Conservation (phyloP, 2,797 vertebrate genomes). For the Sebastes vulpes region DNA sequence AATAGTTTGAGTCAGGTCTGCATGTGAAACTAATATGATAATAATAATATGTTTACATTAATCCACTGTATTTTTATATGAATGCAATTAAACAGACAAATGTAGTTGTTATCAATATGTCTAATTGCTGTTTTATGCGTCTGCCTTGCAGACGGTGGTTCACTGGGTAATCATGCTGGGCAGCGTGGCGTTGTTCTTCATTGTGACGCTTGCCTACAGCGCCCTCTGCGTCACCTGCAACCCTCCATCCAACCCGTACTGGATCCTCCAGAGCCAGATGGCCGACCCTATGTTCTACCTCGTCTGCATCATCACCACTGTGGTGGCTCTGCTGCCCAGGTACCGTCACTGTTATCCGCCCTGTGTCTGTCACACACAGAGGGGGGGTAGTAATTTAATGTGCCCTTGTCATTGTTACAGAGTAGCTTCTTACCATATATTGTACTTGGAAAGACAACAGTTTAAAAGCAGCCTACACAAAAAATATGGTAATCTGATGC, state of each 20-base stretch:
- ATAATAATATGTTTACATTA: neutral
- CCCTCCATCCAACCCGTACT: constrained; percentile 90
- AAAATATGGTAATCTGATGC: neutral
- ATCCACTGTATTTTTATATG: neutral
- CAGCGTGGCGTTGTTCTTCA: constrained; percentile 89
- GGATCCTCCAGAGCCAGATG: constrained; percentile 91
- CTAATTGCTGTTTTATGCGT: neutral
- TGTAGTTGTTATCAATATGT: neutral
- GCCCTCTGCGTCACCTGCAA: constrained; percentile 89
- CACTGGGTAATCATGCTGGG: constrained; percentile 87
- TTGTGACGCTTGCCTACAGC: constrained; percentile 87
- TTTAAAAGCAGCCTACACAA: neutral
- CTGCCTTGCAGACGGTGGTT: constrained; percentile 85
- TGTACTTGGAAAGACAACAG: neutral
- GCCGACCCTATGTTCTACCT: constrained; percentile 92
- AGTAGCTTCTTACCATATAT: neutral
- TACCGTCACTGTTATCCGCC: constrained; percentile 57
- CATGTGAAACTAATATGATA: neutral
- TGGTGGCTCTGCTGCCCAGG: constrained; percentile 93
- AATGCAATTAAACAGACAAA: neutral
- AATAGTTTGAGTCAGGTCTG: neutral
- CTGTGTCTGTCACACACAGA: neutral
- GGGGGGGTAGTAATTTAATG: neutral
- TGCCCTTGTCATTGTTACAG: neutral
- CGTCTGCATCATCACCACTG: constrained; percentile 89